These are phyloP conservation scores for Chaetophractus vellerosus DNA, from an alignment of 2,797 vertebrate species.

Conservation along the genomic window DNA sequence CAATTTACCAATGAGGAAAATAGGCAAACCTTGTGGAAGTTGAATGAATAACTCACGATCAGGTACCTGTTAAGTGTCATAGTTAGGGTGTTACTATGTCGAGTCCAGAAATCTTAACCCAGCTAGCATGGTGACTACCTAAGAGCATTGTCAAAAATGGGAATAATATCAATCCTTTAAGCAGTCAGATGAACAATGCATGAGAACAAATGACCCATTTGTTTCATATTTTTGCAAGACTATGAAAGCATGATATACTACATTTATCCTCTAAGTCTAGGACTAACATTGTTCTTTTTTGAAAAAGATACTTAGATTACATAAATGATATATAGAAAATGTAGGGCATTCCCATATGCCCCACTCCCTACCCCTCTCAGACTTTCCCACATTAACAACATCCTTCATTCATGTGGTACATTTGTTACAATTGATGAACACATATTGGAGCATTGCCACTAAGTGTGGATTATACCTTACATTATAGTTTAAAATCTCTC, in stretches of 20 bases:
- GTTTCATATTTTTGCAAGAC: background rate
- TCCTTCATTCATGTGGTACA: too few species aligned
- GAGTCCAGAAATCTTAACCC: background rate
- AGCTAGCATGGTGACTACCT: background rate
- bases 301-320: too few species aligned
- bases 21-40: background rate
- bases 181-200: background rate
- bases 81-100: background rate
- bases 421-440: too few species aligned
- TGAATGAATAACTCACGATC: background rate
- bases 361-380: too few species aligned
- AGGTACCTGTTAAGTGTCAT: background rate
- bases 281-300: background rate
- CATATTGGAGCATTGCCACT: too few species aligned
- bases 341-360: too few species aligned
- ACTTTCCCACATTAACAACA: too few species aligned
- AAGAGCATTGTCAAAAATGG: background rate
- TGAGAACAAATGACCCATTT: slow-evolving; percentile 6
- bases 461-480: too few species aligned
- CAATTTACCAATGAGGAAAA: background rate
- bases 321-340: too few species aligned
- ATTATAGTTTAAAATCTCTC: too few species aligned
- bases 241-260: background rate
- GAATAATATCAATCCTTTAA: slow-evolving; percentile 12
- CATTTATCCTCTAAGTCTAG: background rate